Conservation (phyloP, 2,797 vertebrate species). For the Notamacropus eugenii region DNA sequence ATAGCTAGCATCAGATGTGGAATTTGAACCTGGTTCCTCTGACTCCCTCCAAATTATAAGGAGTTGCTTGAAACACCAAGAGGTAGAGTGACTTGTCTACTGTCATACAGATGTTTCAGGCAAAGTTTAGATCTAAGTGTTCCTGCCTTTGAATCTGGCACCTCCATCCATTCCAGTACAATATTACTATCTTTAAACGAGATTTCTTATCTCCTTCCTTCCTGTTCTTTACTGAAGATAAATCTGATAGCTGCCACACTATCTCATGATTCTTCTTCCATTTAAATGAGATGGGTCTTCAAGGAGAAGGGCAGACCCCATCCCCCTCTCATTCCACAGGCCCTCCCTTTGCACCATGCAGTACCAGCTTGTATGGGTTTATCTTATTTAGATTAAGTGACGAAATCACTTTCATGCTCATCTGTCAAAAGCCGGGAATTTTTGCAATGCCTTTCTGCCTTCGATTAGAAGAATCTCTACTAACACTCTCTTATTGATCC, state of each 20-base stretch:
- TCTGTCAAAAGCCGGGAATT: neutral
- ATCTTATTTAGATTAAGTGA: neutral
- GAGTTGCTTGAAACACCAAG: neutral
- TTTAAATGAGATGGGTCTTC: neutral
- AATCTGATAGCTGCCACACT: neutral
- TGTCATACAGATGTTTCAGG: neutral
- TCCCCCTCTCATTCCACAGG: neutral
- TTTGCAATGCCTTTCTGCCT: neutral
- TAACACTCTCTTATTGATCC: neutral
- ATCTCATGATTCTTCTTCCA: neutral
- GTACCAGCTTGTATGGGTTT: neutral
- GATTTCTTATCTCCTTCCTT: neutral
- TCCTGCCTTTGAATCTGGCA: neutral
- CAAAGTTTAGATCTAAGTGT: neutral
- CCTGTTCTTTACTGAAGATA: neutral
- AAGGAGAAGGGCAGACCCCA: neutral
- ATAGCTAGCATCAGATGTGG: neutral
- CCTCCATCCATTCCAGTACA: neutral
- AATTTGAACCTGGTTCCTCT: neutral
- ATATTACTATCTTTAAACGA: neutral
- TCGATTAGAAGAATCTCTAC: neutral
- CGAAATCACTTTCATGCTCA: neutral
- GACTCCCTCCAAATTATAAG: neutral
- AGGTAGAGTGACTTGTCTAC: neutral
- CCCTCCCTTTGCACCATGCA: neutral